Conservation (phyloP, 2,888 invertebrate species). For the Dascillus cervinus region DNA sequence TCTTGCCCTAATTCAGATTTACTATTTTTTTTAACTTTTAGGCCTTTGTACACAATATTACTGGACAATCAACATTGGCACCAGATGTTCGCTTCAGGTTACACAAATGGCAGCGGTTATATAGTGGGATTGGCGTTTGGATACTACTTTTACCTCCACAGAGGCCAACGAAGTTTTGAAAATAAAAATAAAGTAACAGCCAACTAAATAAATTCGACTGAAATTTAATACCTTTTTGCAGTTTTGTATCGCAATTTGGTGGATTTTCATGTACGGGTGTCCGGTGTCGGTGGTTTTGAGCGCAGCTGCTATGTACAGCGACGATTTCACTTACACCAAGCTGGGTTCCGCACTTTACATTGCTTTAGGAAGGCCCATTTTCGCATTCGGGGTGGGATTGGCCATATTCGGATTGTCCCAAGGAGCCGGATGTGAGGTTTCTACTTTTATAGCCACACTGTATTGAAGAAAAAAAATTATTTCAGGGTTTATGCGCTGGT, state of each 20-base stretch:
- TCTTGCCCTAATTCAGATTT: too few relatives aligned
- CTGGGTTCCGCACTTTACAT: constrained; percentile 39
- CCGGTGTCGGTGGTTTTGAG: constrained; percentile 2
- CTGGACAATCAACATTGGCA: constrained; percentile 21
- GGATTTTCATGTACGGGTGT: constrained; percentile 2
- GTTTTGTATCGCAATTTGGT: too few relatives aligned
- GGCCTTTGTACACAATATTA: constrained; percentile 15
- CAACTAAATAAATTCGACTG: too few relatives aligned
- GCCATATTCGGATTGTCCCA: constrained; percentile 29
- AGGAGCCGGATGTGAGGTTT: constrained; percentile 33
- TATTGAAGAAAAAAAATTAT: background rate
- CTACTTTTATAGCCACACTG: background rate
- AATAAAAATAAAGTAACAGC: too few relatives aligned
- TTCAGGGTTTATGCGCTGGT: constrained; percentile 8
- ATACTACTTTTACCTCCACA: constrained; percentile 22
- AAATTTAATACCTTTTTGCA: too few relatives aligned
- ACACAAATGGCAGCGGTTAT: constrained; percentile 23
- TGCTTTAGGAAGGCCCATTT: constrained; percentile 37
- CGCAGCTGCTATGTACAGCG: constrained; percentile 10
- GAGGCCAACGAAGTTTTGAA: too few relatives aligned
- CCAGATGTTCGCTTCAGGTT: constrained; percentile 18
- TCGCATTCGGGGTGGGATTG: constrained; percentile 32
- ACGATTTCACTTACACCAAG: constrained; percentile 32
- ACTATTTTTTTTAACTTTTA: too few relatives aligned
- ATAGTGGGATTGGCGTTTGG: constrained; percentile 26